Evolutionary conservation across 2,888 invertebrate species (phyloP).

Genomic region (Leptinotarsa peninsularis): DNA sequence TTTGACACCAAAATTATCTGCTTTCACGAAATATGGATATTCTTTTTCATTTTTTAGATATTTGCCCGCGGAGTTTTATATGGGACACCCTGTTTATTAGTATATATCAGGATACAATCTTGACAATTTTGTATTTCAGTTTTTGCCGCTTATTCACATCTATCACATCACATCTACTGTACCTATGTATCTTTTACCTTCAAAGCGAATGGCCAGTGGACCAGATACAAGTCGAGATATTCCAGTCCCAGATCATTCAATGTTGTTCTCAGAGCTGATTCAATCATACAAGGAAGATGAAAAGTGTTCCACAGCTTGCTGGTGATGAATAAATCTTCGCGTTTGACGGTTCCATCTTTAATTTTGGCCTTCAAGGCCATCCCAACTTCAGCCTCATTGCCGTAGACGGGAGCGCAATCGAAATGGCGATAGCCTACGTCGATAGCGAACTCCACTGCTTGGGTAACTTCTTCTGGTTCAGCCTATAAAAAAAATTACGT

Average conservation of each 20-base stretch:
- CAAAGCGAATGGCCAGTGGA: conserved; percentile 68
- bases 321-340: conserved; percentile 77
- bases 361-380: conserved; percentile 49
- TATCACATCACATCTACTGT: too few relatives aligned
- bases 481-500: conserved; percentile 68
- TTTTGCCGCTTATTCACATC: too few relatives aligned
- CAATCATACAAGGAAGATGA: conserved; percentile 76
- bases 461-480: conserved; percentile 73
- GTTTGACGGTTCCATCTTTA: conserved; percentile 68
- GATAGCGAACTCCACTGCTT: conserved; percentile 79
- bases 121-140: too few relatives aligned
- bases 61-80: too few relatives aligned
- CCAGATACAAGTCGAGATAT: conserved; percentile 71
- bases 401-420: conserved; percentile 79
- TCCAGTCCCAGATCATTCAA: conserved; percentile 67
- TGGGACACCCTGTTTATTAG: too few relatives aligned
- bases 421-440: conserved; percentile 82
- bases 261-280: conserved; percentile 63
- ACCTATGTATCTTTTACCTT: conserved; percentile 41
- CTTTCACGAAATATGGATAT: too few relatives aligned
- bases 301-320: conserved; percentile 92
- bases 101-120: too few relatives aligned
- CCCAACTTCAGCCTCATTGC: conserved; percentile 79
- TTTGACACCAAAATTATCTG: too few relatives aligned
- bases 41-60: too few relatives aligned